Conservation (phyloP, 2,888 invertebrate genomes). For the Petrolisthes manimaculis region DNA sequence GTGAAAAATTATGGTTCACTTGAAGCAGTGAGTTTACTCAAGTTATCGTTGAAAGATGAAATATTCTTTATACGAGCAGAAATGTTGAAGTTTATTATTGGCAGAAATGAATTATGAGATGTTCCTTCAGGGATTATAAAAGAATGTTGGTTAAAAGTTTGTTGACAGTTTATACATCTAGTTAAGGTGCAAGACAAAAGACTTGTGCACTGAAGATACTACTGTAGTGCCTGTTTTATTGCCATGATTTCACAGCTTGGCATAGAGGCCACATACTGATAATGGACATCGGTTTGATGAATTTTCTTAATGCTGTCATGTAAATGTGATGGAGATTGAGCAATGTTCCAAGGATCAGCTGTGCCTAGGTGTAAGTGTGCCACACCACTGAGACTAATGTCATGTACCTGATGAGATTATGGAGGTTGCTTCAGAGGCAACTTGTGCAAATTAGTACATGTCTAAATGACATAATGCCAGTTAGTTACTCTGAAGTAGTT, state of each 20-base stretch:
- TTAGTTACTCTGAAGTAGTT: conserved; percentile 54
- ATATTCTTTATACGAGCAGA: conserved; percentile 17
- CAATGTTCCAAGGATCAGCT: conserved; percentile 43
- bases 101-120: conserved; percentile 28
- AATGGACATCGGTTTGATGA: conserved; percentile 44
- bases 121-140: conserved; percentile 46
- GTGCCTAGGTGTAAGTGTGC: conserved; percentile 59
- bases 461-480: conserved; percentile 46
- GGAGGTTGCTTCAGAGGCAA: conserved; percentile 53
- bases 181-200: conserved; percentile 46
- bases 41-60: conserved; percentile 22
- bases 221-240: conserved; percentile 49
- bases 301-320: conserved; percentile 34
- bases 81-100: conserved; percentile 29
- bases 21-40: conserved; percentile 34
- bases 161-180: conserved; percentile 40
- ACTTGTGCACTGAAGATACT: conserved; percentile 47
- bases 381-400: conserved; percentile 59
- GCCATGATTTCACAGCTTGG: conserved; percentile 35
- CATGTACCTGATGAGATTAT: conserved; percentile 62
- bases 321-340: conserved; percentile 36
- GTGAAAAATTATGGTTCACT: conserved; percentile 23
- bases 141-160: conserved; percentile 37
- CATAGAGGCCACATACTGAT: neutral
- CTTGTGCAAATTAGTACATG: conserved; percentile 49